Percentiles rank a stretch among this genome's conserved stretches.
Conservation (phyloP, 2,888 invertebrate genomes). For the Mesoligia furuncula region DNA sequence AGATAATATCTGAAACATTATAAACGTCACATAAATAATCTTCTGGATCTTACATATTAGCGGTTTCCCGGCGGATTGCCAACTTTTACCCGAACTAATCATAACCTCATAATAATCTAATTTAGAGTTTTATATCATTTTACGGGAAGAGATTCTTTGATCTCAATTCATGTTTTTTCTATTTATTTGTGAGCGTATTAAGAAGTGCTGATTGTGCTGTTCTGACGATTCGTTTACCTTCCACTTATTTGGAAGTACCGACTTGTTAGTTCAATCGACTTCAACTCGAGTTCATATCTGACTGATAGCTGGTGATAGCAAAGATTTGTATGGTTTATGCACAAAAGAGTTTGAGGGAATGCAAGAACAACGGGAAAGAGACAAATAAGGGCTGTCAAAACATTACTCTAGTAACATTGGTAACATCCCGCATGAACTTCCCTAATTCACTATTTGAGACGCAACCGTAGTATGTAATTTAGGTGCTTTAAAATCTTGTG, state of each 20-base stretch:
- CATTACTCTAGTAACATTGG: too few species aligned
- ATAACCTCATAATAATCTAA: background rate
- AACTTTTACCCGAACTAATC: slow-evolving; percentile 1
- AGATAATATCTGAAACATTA: slow-evolving; percentile 8
- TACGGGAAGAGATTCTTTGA: background rate
- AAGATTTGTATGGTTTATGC: background rate
- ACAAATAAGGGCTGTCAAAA: too few species aligned
- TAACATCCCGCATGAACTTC: too few species aligned
- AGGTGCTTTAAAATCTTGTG: too few species aligned
- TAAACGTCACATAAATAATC: background rate
- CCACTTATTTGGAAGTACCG: background rate
- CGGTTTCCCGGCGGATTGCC: background rate
- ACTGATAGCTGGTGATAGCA: background rate
- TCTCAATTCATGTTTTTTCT: background rate
- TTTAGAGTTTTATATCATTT: background rate
- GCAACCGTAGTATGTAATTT: too few species aligned
- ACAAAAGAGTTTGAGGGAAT: background rate
- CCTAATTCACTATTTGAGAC: too few species aligned
- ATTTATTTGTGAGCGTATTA: too few species aligned
- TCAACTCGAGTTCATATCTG: background rate
- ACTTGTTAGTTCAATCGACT: background rate
- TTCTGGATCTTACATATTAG: background rate
- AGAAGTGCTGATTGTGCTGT: background rate
- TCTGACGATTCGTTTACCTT: background rate
- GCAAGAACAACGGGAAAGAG: background rate